These are phyloP conservation scores for Drosophila orosa DNA, from an alignment of 1,140 invertebrate species.

Conservation along the genomic window DNA sequence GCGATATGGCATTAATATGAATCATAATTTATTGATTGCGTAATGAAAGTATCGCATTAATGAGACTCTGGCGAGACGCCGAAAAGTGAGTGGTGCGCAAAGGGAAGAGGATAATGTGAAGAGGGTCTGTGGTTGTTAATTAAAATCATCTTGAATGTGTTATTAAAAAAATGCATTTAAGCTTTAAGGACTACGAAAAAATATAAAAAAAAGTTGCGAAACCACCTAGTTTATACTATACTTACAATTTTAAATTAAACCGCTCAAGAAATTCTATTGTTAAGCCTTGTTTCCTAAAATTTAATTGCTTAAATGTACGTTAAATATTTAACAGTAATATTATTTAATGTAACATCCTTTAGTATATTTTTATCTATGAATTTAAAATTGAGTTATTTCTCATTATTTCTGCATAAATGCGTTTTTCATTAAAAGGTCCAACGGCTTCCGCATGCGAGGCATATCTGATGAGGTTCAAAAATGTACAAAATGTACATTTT, in stretches of 20 bases:
- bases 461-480: slow-evolving; percentile 5
- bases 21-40: slow-evolving; percentile 48
- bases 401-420: slow-evolving; percentile 6
- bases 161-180: slow-evolving; percentile 1
- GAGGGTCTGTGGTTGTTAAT: slow-evolving; percentile 4
- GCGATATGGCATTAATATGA: slow-evolving; percentile 27
- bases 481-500: slow-evolving; percentile 7
- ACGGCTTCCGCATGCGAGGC: slow-evolving; percentile 1
- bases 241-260: not conserved
- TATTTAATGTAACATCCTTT: too few species aligned
- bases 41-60: slow-evolving; percentile 33
- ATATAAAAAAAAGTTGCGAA: not conserved
- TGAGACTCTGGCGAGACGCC: slow-evolving; percentile 13
- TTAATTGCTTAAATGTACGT: too few species aligned
- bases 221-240: not conserved
- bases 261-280: too few species aligned
- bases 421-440: slow-evolving; percentile 4
- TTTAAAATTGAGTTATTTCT: not conserved
- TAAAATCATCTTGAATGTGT: slow-evolving; percentile 5
- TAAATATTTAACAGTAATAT: too few species aligned
- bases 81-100: not conserved
- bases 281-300: too few species aligned
- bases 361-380: too few species aligned
- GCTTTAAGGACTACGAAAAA: not conserved
- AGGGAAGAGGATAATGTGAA: not conserved